Base-by-base conservation (phyloP, 1,140 invertebrate genomes). In the Brachionus rotundiformis region DNA sequence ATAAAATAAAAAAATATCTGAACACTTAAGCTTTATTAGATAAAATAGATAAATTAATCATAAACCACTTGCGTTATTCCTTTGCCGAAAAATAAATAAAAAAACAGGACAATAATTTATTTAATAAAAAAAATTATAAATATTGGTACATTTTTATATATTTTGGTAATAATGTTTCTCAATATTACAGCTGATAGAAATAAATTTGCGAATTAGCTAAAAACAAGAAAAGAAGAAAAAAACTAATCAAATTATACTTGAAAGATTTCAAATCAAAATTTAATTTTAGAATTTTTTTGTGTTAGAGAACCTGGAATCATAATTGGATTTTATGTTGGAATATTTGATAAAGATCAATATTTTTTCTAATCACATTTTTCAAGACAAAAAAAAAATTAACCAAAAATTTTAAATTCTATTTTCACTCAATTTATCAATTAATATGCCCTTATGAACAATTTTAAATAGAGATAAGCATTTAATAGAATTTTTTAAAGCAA, bases 221-320 rank as follows among this genome's bases (percentile, higher is more conserved):
- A 54, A 54, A 54, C 47, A 54, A n/a, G n/a, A n/a, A n/a, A n/a
- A n/a, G n/a, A n/a, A n/a, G n/a, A n/a, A n/a, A 54, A 54, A 49
- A 54, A 54, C 47, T 54, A 54, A 54, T 54, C 47, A 54, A 54
- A 54, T 54, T 54, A n/a, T 54, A 54, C 47, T 54, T 54, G 47
- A 54, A 19, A 54, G 47, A 19, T 54, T 54, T 54, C 47, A 54
- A 54, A 54, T 54, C 47, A 54, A 54, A 54, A 54, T 54, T 16
- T 54, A 54, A 54, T 54, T n/a, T 54, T 54, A 54, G 47, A 16
- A n/a, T 54, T 54, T 54, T 16, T 54, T 54, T 54, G n/a, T n/a
- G n/a, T n/a, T 7, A 54, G n/a, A 8, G 47, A 54, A 54, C 47
- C 47, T 54, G 47, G 47, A 54, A 54, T 54, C 47, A 54, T 54